Evolutionary conservation across 2,113 vertebrate species (phyloP).

Genomic region (Thunnus maccoyii): DNA sequence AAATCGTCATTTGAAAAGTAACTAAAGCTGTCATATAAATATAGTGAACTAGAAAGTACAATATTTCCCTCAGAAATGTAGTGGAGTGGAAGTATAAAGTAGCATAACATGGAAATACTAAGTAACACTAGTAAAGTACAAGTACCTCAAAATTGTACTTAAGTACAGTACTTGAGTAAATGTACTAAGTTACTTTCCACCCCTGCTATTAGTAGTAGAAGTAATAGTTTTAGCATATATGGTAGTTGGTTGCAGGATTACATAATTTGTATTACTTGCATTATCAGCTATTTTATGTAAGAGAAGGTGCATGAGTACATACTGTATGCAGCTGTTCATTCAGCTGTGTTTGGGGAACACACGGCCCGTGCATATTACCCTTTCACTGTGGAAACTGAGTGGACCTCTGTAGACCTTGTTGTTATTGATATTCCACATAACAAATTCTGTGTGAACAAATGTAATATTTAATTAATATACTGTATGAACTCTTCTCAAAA

Average conservation of each 20-base stretch:
- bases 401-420: background rate
- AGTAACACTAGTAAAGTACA: too few relatives aligned
- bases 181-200: too few relatives aligned
- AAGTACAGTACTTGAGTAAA: too few relatives aligned
- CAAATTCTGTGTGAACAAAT: background rate
- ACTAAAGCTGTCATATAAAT: too few relatives aligned
- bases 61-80: too few relatives aligned
- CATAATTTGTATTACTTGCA: background rate
- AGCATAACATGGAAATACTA: too few relatives aligned
- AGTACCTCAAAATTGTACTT: too few relatives aligned
- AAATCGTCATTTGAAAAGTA: too few relatives aligned
- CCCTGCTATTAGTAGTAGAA: background rate
- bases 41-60: too few relatives aligned
- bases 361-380: background rate
- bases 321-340: background rate
- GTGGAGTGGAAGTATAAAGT: too few relatives aligned
- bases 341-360: conserved; percentile 34
- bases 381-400: background rate
- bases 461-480: conserved; percentile 8
- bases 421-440: conserved; percentile 13
- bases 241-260: background rate
- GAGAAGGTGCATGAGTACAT: background rate
- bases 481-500: background rate
- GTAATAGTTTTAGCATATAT: background rate
- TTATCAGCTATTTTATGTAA: background rate